Percentiles rank a stretch among this genome's conserved stretches.
Conservation (phyloP, 1,140 invertebrate genomes). For the Venturia canescens region DNA sequence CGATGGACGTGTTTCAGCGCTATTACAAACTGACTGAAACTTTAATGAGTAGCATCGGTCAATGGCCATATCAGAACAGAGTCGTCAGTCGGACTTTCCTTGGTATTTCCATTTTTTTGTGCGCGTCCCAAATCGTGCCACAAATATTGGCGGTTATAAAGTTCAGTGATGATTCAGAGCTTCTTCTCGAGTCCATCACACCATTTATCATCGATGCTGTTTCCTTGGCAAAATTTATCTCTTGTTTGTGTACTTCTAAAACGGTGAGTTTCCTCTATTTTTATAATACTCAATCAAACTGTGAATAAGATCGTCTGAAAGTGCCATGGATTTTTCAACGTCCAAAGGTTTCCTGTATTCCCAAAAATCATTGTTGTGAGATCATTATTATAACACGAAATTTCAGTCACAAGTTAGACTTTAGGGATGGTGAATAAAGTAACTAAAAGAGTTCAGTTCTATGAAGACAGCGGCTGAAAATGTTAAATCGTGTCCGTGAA, state of each 20-base stretch:
- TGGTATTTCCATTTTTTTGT: too few relatives aligned
- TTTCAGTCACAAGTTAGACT: too few relatives aligned
- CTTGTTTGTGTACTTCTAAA: background rate
- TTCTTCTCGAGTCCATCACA: background rate
- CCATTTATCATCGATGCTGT: background rate
- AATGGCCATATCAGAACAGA: conserved; percentile 20
- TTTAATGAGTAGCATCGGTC: conserved; percentile 12
- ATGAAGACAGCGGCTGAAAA: conserved; percentile 7
- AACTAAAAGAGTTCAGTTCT: background rate
- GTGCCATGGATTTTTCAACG: too few relatives aligned
- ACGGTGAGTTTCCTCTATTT: conserved; percentile 14
- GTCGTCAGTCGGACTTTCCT: background rate
- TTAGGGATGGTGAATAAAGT: too few relatives aligned
- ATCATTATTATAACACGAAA: too few relatives aligned
- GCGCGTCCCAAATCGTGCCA: background rate
- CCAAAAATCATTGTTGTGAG: too few relatives aligned
- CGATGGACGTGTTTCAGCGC: conserved; percentile 7
- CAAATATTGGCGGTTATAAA: background rate
- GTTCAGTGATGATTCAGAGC: background rate
- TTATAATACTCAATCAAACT: too few relatives aligned
- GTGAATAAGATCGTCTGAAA: too few relatives aligned
- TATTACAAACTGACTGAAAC: conserved; percentile 7
- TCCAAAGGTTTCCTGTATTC: too few relatives aligned
- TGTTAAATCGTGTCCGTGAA: conserved; percentile 15
- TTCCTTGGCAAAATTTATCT: background rate